phyloP scores from a whole-genome alignment of 2,888 invertebrate species.

The Drosophila macrospina region DNA sequence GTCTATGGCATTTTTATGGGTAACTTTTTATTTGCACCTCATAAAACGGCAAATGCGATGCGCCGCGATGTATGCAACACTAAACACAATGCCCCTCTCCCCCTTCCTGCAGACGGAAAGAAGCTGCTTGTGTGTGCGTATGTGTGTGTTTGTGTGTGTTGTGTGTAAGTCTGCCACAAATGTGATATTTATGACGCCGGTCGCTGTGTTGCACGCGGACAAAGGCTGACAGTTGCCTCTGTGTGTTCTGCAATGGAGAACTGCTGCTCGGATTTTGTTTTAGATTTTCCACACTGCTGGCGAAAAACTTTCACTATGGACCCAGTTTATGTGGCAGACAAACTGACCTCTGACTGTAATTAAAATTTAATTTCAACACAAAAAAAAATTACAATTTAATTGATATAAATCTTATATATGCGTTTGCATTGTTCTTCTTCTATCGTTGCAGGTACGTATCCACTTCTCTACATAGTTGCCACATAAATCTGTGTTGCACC shows the following conservation, averaged over 20 bases:
- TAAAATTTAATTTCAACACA: constrained; percentile 67
- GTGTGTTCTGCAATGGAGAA: constrained; percentile 46
- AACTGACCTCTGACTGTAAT: constrained; percentile 45
- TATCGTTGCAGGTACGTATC: constrained; percentile 67
- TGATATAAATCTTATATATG: constrained; percentile 66
- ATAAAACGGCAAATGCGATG: constrained; percentile 83
- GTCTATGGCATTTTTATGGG: constrained; percentile 81
- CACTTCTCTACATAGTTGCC: constrained; percentile 2
- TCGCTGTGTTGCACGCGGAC: constrained; percentile 43
- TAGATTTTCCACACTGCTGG: constrained; percentile 26
- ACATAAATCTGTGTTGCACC: constrained; percentile 41
- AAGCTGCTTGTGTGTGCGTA: constrained; percentile 4
- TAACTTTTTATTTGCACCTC: constrained; percentile 84
- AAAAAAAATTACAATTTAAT: constrained; percentile 58
- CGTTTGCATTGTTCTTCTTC: constrained; percentile 30
- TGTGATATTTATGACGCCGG: constrained; percentile 76
- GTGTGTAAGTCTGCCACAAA: constrained; percentile 70
- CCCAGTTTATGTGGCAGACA: constrained; percentile 47
- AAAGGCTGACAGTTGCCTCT: constrained; percentile 29
- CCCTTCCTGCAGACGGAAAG: constrained; percentile 28
- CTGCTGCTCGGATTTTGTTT: constrained; percentile 31
- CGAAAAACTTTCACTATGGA: constrained; percentile 63
- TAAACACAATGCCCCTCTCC: constrained; percentile 66
- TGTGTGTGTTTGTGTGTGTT: constrained; percentile 25
- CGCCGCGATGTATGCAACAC: constrained; percentile 76